A percentile compares a stretch with the other conserved stretches of the same genome.
Conservation (phyloP, 2,113 vertebrate species). For the Calidris pygmaea region DNA sequence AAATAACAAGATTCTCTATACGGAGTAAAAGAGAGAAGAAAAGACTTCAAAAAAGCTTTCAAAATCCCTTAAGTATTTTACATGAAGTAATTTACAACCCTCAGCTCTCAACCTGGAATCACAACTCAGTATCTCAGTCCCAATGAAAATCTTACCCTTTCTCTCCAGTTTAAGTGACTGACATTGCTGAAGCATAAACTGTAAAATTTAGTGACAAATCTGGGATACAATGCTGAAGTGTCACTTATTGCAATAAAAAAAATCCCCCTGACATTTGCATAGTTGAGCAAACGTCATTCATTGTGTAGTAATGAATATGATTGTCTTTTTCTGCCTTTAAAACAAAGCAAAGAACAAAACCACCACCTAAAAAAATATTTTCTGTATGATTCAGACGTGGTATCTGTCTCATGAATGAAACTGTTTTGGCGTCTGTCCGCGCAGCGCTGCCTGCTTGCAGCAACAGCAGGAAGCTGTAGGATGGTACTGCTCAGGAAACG, state of each 20-base stretch:
- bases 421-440: background rate
- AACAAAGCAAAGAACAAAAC: background rate
- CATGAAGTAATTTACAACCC: background rate
- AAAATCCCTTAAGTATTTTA: background rate
- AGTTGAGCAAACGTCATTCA: background rate
- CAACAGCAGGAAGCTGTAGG: background rate
- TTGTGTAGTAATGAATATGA: background rate
- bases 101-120: background rate
- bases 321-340: background rate
- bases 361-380: background rate
- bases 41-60: background rate
- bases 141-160: background rate
- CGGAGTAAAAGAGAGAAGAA: background rate
- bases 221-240: background rate
- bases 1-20: background rate
- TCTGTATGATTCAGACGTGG: background rate
- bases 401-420: background rate
- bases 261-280: background rate
- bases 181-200: background rate
- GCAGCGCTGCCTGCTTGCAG: background rate
- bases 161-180: background rate
- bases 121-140: background rate
- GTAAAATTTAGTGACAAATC: background rate
- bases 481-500: background rate
- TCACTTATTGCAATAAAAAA: background rate